phyloP scores from a whole-genome alignment of 2,113 vertebrate genomes.

The Sebastes fasciatus region DNA sequence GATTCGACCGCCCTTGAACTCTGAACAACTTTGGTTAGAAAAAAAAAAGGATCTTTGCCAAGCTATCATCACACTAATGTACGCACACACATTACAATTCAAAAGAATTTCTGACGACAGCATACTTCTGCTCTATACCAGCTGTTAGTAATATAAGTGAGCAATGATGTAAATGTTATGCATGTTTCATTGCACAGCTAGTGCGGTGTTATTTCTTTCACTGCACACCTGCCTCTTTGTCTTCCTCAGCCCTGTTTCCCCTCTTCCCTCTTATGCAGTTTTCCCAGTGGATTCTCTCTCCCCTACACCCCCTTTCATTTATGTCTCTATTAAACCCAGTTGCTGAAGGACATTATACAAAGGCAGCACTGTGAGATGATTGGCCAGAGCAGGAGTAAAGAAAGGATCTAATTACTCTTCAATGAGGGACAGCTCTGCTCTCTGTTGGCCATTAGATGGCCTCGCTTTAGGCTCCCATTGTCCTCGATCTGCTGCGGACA shows the following conservation, averaged over 20 bases:
- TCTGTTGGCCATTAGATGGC: slow-evolving; percentile 43
- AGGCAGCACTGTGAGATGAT: slow-evolving; percentile 66
- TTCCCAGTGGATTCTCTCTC: slow-evolving; percentile 7
- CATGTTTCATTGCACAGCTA: slow-evolving; percentile 5
- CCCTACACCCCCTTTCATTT: slow-evolving; percentile 39
- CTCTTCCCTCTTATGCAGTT: slow-evolving; percentile 17
- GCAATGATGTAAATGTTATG: slow-evolving; percentile 39
- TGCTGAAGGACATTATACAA: slow-evolving; percentile 61
- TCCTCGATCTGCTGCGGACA: slow-evolving; percentile 34
- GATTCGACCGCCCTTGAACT: slow-evolving; percentile 10
- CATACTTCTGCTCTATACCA: background rate
- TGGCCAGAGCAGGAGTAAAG: slow-evolving; percentile 54
- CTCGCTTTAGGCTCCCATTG: slow-evolving; percentile 46
- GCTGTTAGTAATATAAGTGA: slow-evolving; percentile 35
- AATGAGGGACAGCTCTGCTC: slow-evolving; percentile 45
- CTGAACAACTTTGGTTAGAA: background rate
- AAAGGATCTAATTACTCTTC: slow-evolving; percentile 62
- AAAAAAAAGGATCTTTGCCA: slow-evolving; percentile 20
- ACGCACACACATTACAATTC: background rate
- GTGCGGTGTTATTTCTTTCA: slow-evolving; percentile 26
- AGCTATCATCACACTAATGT: slow-evolving; percentile 5
- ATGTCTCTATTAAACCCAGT: slow-evolving; percentile 64
- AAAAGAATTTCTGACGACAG: slow-evolving; percentile 1
- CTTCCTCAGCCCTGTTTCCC: slow-evolving; percentile 9
- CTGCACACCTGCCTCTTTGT: slow-evolving; percentile 58